Base-by-base conservation (phyloP, 2,888 invertebrate species). In the Scaptomyza reducta region DNA sequence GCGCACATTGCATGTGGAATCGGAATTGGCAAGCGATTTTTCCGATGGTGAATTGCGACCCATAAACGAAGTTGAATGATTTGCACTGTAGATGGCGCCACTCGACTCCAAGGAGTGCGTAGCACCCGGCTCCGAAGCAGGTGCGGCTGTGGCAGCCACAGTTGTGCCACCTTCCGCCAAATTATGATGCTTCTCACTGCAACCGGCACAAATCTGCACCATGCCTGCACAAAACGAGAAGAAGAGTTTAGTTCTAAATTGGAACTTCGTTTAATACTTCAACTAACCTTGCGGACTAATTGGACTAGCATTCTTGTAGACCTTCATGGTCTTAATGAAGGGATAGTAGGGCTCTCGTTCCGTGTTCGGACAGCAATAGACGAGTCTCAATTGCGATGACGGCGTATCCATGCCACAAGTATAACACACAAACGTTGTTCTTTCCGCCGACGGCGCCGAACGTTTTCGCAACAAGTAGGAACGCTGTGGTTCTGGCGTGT, bases 301-400 rank as follows among this genome's bases (percentile, higher is more conserved):
- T 40, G 97, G 96, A 92, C 96, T 96, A 88, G 97, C 96, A 86
- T 97, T 97, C 55, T 95, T 94, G 74, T 96, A 96, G 64, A 96
- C 94, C 92, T 95, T 95, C 88, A 97, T 92, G 82, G 94, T 94
- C 89, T 95, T 95, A 66, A 98, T 96, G 92, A 97, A 97, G 13
- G 98, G 97, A 92, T 96, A 98, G 92, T 96, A 97, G 55, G 97
- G 96, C 92, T 98, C 97, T 63, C 96, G 93, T 89, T 97, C 97
- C 0, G 95, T 95, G 92, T 97, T 96, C 55, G 95, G 94, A 90
- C 96, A 95, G 92, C 96, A 96, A 92, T 97, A 97, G 62, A 97
- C 94, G 82, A 97, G 94, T 71, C 97, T 93, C 88, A 96, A 94
- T 91, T 96, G 95, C 77, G 96, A 95, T 65, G 96, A 95, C 64